Percentiles rank a stretch among this genome's conserved stretches.
Evolutionary conservation across 1,140 invertebrate species (phyloP).

Genomic region (Heliconius nattereri): DNA sequence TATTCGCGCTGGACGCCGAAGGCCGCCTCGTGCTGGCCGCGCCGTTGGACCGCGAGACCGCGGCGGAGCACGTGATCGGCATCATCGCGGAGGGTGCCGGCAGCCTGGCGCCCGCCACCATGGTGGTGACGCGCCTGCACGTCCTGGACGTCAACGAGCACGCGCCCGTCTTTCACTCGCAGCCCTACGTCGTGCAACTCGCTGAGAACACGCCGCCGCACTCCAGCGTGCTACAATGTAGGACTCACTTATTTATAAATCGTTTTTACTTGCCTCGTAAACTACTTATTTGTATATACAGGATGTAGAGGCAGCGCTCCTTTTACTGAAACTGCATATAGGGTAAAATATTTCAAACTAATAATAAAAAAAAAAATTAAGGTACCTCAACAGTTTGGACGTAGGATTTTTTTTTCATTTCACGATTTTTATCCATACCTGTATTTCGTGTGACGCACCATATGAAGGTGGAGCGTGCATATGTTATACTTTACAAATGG

Average conservation of each 20-base stretch:
- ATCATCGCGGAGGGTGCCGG: slow-evolving; percentile 91
- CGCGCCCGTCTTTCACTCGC: slow-evolving; percentile 92
- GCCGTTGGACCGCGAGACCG: slow-evolving; percentile 89
- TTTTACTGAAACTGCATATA: no score
- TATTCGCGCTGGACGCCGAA: slow-evolving; percentile 87
- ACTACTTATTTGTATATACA: no score
- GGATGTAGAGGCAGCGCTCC: no score
- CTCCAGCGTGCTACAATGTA: slow-evolving; percentile 87
- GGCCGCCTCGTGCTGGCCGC: slow-evolving; percentile 88
- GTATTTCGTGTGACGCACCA: no score
- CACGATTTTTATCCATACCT: no score
- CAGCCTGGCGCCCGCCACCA: slow-evolving; percentile 86
- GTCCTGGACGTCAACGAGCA: slow-evolving; percentile 96
- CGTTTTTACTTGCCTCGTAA: no score
- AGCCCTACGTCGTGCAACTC: slow-evolving; percentile 88
- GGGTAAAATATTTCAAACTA: no score
- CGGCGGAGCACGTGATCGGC: slow-evolving; percentile 87
- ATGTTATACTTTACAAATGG: no score
- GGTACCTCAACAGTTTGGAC: no score
- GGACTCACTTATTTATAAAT: background rate
- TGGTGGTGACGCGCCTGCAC: slow-evolving; percentile 89
- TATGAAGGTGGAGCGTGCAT: no score
- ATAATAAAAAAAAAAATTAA: no score
- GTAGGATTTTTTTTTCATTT: no score
- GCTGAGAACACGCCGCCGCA: slow-evolving; percentile 92